Percentiles rank a stretch among this genome's conserved stretches.
phyloP scores from a whole-genome alignment of 2,797 vertebrate species.

The Rhyacichthys aspro region DNA sequence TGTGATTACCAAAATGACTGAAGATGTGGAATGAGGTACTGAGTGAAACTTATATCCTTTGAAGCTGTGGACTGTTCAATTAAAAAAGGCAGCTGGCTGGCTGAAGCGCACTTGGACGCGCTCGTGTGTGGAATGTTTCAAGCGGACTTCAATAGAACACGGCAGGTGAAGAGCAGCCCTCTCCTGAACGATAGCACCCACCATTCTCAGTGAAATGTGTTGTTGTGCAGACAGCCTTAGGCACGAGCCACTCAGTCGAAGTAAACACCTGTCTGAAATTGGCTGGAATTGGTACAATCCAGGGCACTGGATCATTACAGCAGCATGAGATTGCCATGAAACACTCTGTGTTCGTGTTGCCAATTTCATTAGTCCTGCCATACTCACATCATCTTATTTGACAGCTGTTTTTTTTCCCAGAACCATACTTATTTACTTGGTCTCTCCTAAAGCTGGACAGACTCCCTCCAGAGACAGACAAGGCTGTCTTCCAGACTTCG shows the following conservation, averaged over 20 bases:
- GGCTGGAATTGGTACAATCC: constrained; percentile 47
- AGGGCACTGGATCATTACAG: constrained; percentile 45
- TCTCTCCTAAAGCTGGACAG: constrained; percentile 37
- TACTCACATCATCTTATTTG: constrained; percentile 40
- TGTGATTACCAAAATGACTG: constrained; percentile 10
- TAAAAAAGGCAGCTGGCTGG: constrained; percentile 33
- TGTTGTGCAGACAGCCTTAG: constrained; percentile 49
- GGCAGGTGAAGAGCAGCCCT: background rate
- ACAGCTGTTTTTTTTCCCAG: constrained; percentile 25
- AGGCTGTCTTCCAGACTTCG: constrained; percentile 27
- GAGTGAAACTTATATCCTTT: constrained; percentile 22
- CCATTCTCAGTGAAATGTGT: constrained; percentile 61
- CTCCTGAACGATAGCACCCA: constrained; percentile 13
- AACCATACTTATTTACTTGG: constrained; percentile 43
- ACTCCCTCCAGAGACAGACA: constrained; percentile 51
- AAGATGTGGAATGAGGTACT: constrained; percentile 3
- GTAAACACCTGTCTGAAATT: constrained; percentile 68
- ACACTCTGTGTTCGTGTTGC: constrained; percentile 37
- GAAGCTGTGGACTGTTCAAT: constrained; percentile 46
- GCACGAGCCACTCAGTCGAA: constrained; percentile 44
- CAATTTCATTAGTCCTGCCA: constrained; percentile 56
- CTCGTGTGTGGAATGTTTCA: constrained; percentile 34
- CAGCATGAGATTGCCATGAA: constrained; percentile 44
- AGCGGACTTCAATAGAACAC: constrained; percentile 35
- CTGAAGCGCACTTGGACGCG: constrained; percentile 17